Evolutionary conservation across 2,797 vertebrate genomes (phyloP), one percentile per base, ranked within the genome.

Genomic region (Gymnopithys bicolor): DNA sequence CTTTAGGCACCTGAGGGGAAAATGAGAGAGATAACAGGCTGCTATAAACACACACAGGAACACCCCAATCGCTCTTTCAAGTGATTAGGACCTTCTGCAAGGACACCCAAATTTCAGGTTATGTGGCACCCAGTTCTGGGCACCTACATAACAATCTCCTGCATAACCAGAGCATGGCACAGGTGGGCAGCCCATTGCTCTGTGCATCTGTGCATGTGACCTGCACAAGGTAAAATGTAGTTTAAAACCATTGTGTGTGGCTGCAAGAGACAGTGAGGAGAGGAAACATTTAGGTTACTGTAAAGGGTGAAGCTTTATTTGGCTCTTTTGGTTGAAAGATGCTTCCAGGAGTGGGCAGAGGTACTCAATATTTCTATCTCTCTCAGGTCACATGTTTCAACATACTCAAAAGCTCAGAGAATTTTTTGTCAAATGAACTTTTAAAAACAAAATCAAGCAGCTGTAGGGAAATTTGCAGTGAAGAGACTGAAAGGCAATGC

Each of bases 1-100:
- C 97, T 13, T 98, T 99, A 97, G 98, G 98, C 98, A 97, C 96
- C 98, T 98, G 74, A 97, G 95, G 85, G 48, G 49, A 90, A 84
- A 96, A 56, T 0, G 9, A 1, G 35, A 16, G 23, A 56, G 4
- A 60, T 37, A 13, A 90, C 59, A 79, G 28, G 45, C 5, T 89
- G 41, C 27, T 67, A 6, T 3, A 87, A 48, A 74, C 5, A 59
- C 11, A 48, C 12, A 12, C 7, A 19, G 35, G 22, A 77, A 27
- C 23, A 53, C 1, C 24, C 58, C 53, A 73, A 33, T 4, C 3
- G 19, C 6, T 55, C 56, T 58, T 28, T 25, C 28, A n/a, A n/a
- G 37, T 3, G n/a, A 24, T 5, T 53, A 71, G n/a, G 43, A 22
- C 12, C 46, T 83, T 55, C 49, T 74, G 43, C 49, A 68, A 64